phyloP scores from a whole-genome alignment of 1,140 invertebrate species.

The Drosophila novamexicana region DNA sequence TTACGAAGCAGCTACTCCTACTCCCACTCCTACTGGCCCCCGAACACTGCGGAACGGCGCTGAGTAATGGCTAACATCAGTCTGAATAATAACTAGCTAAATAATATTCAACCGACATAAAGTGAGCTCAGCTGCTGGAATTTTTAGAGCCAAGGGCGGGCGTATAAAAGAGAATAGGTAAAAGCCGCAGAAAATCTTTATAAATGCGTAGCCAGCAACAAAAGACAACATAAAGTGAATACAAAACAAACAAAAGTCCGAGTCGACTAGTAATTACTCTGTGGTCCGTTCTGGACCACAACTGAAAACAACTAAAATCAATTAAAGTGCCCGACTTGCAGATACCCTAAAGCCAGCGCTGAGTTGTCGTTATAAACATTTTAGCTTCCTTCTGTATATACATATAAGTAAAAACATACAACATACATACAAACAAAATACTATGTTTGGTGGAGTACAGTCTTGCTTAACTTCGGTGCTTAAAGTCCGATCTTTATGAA shows the following conservation, averaged over 20 bases:
- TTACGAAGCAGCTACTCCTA: not conserved
- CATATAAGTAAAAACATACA: too few relatives aligned
- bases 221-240: conserved; percentile 19
- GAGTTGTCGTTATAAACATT: too few relatives aligned
- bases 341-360: too few relatives aligned
- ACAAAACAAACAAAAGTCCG: conserved; percentile 2
- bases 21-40: not conserved
- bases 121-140: conserved; percentile 19
- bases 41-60: not conserved
- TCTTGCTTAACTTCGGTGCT: too few relatives aligned
- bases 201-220: conserved; percentile 34
- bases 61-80: conserved; percentile 43
- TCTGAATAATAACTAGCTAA: conserved; percentile 48
- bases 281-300: not conserved
- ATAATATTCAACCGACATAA: conserved; percentile 32
- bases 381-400: too few relatives aligned
- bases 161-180: conserved; percentile 2
- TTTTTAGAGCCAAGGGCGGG: conserved; percentile 30
- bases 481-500: too few relatives aligned
- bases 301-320: too few relatives aligned
- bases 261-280: conserved; percentile 1
- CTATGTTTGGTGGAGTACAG: too few relatives aligned
- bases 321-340: too few relatives aligned
- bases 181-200: conserved; percentile 29
- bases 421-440: too few relatives aligned